Conservation (phyloP, 2,113 vertebrate species). For the Lampris incognitus region DNA sequence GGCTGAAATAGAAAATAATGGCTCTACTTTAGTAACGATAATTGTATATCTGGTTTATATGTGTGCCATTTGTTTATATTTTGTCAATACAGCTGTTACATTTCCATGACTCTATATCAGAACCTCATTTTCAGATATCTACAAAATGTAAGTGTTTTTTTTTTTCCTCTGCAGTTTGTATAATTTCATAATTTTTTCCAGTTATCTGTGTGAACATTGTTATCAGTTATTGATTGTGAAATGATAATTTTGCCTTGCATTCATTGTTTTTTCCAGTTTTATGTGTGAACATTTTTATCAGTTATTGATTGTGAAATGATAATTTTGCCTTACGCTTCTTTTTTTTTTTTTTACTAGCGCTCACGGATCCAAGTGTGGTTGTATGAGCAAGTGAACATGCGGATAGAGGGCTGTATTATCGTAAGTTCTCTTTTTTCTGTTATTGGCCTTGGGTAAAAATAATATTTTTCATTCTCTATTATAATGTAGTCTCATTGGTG, state of each 20-base stretch:
- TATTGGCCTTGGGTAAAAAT: too few relatives aligned
- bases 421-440: slow-evolving; percentile 81
- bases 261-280: background rate
- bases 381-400: slow-evolving; percentile 98
- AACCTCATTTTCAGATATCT: slow-evolving; percentile 98
- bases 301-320: background rate
- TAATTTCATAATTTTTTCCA: background rate
- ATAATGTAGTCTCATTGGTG: too few relatives aligned
- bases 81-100: background rate
- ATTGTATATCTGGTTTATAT: background rate
- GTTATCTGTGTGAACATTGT: background rate
- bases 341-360: slow-evolving; percentile 77
- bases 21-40: too few relatives aligned
- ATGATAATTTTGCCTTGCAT: too few relatives aligned
- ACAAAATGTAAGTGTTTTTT: slow-evolving; percentile 90
- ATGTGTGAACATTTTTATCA: background rate
- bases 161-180: too few relatives aligned
- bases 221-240: background rate
- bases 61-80: background rate
- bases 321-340: background rate
- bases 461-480: too few relatives aligned
- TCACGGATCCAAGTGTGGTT: slow-evolving; percentile 98
- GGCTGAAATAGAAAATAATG: too few relatives aligned
- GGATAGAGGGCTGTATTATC: slow-evolving; percentile 98
- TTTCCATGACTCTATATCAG: slow-evolving; percentile 85